These are phyloP conservation scores for Cyphomyrus plagiostoma DNA, from an alignment of 2,113 vertebrate genomes.

Conservation along the genomic window DNA sequence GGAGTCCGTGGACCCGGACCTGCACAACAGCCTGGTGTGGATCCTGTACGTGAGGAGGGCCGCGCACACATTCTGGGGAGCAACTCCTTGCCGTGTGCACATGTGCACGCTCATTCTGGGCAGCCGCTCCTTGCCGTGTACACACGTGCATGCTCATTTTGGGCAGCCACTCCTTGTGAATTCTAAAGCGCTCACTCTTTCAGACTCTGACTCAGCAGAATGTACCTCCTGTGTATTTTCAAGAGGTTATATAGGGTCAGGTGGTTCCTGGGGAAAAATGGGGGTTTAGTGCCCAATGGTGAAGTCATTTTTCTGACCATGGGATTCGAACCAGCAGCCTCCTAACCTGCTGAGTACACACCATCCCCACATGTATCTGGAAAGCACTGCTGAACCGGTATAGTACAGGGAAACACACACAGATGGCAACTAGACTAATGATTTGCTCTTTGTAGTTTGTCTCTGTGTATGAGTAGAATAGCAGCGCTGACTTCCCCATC, in stretches of 20 bases:
- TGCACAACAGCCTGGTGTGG: slow-evolving; percentile 98
- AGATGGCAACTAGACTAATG: no score
- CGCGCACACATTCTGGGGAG: background rate
- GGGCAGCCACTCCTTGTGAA: no score
- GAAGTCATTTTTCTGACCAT: background rate
- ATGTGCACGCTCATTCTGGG: no score
- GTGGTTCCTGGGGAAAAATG: background rate
- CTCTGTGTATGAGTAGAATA: background rate
- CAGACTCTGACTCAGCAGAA: no score
- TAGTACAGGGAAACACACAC: background rate
- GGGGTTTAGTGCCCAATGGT: background rate
- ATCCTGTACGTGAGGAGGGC: slow-evolving; percentile 78
- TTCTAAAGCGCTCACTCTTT: background rate
- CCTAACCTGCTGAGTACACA: background rate
- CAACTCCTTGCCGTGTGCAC: no score
- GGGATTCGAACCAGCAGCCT: background rate
- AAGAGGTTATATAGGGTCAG: background rate
- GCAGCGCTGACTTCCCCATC: background rate
- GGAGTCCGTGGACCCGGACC: slow-evolving; percentile 96
- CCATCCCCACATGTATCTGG: background rate
- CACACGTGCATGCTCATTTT: no score
- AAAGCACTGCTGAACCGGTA: background rate
- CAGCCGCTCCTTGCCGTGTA: no score
- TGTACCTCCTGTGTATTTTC: no score
- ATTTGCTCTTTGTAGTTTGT: no score